Evolutionary conservation across 1,140 invertebrate species (phyloP).

Genomic region (Gonatopus flavifemur): DNA sequence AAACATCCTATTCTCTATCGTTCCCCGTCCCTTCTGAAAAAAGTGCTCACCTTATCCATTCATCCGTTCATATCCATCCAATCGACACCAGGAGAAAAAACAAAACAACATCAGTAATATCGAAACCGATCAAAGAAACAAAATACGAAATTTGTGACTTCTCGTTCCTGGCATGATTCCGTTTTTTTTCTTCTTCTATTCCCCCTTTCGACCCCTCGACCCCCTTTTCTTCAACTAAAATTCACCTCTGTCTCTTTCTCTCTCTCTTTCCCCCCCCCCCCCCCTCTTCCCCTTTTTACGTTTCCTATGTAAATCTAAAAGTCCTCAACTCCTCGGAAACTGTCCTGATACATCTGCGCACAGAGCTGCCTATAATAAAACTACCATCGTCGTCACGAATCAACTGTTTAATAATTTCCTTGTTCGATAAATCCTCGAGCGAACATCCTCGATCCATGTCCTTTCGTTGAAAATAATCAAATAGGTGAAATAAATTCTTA

Average conservation of each 20-base stretch:
- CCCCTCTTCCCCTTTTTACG: slow-evolving; percentile 5
- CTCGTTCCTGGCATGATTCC: slow-evolving; percentile 26
- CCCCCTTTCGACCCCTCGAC: slow-evolving; percentile 18
- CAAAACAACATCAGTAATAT: not conserved
- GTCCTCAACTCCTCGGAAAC: slow-evolving; percentile 14
- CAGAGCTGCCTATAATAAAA: slow-evolving; percentile 30
- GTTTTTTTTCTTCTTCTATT: slow-evolving; percentile 16
- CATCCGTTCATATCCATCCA: slow-evolving; percentile 34
- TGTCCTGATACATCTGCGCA: slow-evolving; percentile 23
- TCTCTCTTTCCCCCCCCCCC: slow-evolving; percentile 7
- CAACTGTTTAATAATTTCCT: slow-evolving; percentile 14
- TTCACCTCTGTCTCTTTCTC: slow-evolving; percentile 6
- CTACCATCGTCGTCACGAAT: slow-evolving; percentile 11
- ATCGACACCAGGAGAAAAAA: slow-evolving; percentile 20
- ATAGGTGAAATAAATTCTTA: slow-evolving; percentile 10
- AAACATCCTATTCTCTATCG: slow-evolving; percentile 56
- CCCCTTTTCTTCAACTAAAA: slow-evolving; percentile 4
- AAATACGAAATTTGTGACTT: too few species aligned
- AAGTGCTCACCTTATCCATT: slow-evolving; percentile 46
- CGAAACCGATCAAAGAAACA: too few species aligned
- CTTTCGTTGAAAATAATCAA: slow-evolving; percentile 17
- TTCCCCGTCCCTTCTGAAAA: slow-evolving; percentile 49
- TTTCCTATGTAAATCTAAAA: not conserved
- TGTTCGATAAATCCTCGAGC: slow-evolving; percentile 17
- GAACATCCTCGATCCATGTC: slow-evolving; percentile 20